phyloP scores from a whole-genome alignment of 2,113 vertebrate genomes.

The Mungos mungo region DNA sequence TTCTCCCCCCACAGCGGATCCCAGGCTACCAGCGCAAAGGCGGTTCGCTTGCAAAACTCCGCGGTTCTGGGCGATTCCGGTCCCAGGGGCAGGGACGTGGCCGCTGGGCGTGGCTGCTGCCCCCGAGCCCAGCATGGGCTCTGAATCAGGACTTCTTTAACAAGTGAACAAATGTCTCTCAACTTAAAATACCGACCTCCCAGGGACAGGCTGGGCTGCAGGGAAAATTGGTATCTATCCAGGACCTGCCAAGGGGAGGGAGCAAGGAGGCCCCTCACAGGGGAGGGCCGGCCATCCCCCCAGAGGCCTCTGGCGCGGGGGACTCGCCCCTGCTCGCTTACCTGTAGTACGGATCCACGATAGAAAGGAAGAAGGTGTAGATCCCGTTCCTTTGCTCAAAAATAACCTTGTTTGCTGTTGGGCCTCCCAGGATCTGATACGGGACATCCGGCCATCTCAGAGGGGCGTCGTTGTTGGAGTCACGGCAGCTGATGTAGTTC shows the following conservation, averaged over 20 bases:
- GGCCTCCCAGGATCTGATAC: slow-evolving; percentile 71
- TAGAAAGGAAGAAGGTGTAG: slow-evolving; percentile 50
- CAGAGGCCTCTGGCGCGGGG: fast-evolving
- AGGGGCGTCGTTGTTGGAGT: fast-evolving
- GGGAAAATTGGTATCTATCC: neutral
- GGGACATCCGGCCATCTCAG: neutral
- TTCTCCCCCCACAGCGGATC: fast-evolving
- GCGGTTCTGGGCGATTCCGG: neutral
- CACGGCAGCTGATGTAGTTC: slow-evolving; percentile 70
- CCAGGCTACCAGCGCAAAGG: neutral
- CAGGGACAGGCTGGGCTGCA: neutral
- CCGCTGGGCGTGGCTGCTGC: neutral
- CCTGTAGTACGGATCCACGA: slow-evolving; percentile 72
- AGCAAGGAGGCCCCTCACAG: neutral
- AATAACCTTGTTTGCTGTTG: slow-evolving; percentile 27
- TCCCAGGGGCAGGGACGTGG: neutral
- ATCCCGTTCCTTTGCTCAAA: slow-evolving; percentile 67
- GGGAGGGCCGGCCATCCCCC: neutral
- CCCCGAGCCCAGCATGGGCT: neutral
- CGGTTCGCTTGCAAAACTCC: neutral
- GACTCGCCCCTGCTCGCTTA: neutral
- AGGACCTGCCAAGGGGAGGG: neutral
- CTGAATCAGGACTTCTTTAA: neutral
- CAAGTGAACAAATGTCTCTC: neutral
- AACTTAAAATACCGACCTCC: neutral